phyloP scores from a whole-genome alignment of 1,140 invertebrate species.

The Sweltsa coloradensis region DNA sequence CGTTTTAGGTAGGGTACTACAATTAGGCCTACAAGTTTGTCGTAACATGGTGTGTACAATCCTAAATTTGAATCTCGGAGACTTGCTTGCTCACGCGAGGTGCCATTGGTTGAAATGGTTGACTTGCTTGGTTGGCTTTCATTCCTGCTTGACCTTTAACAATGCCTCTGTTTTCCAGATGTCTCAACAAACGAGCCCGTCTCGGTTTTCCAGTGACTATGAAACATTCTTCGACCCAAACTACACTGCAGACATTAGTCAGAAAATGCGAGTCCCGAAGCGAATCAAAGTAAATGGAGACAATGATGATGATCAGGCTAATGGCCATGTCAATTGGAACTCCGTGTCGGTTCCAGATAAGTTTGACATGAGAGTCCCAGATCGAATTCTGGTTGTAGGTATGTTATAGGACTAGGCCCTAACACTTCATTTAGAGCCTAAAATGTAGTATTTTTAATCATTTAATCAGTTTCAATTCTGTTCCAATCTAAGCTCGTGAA shows the following conservation, averaged over 20 bases:
- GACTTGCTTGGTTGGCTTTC: too few species aligned
- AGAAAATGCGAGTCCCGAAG: conserved; percentile 67
- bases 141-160: too few species aligned
- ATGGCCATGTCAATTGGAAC: conserved; percentile 38
- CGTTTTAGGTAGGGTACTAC: too few species aligned
- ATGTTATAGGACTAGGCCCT: conserved; percentile 7
- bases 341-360: conserved; percentile 40
- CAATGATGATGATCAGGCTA: conserved; percentile 44
- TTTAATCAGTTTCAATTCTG: neutral
- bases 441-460: neutral
- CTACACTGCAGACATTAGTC: conserved; percentile 48
- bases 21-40: too few species aligned
- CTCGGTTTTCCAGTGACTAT: conserved; percentile 4
- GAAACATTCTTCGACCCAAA: conserved; percentile 9
- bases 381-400: conserved; percentile 73
- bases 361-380: conserved; percentile 82
- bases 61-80: too few species aligned
- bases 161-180: conserved; percentile 4
- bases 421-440: neutral
- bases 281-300: conserved; percentile 58
- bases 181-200: conserved; percentile 9
- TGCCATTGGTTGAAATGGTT: too few species aligned
- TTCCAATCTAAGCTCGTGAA: neutral
- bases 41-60: too few species aligned
- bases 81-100: too few species aligned